Base-by-base conservation (phyloP, 2,888 invertebrate species). In the Fissipunctia ypsillon region DNA sequence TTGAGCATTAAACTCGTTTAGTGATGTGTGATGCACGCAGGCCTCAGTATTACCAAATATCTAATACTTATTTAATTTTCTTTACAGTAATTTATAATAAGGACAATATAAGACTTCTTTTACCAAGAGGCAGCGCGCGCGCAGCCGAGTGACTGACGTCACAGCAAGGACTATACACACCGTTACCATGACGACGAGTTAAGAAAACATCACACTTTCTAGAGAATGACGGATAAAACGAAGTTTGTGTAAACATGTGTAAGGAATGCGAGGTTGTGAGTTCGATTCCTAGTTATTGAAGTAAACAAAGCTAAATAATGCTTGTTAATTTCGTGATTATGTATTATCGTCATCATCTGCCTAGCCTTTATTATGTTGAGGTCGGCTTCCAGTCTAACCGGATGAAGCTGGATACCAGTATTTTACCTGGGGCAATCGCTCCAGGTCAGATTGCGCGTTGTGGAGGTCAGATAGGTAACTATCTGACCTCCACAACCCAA, bases 81-180 rank as follows among this genome's bases (percentile, higher is more conserved):
- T 75, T 61, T 72, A 0, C 81, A 84, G 86, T 80, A 76, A 75
- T 72, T 80, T 78, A 84, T 79, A 54, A 75, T 82, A 84, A 86
- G 86, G 82, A 82, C 77, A 78, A 85, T 64, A 86, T 73, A 86
- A 86, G 86, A 86, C 86, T 86, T 85, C 59, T 81, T 59, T 77
- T 76, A 80, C 73, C 73, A 78, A 76, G 73, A 74, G 84, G 84
- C 81, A n/a, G 69, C 74, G 81, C 67, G 19, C n/a, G 48, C 65
- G 69, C 70, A 64, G 76, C 76, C 74, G 65, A 43, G 80, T 76
- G 85, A 70, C 78, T 60, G 72, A 59, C 78, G 83, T 81, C 81
- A 78, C 73, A 59, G 5, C 73, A 57, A 64, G 73, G 83, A 76
- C 73, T 63, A 63, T n/a, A 60, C 54, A 74, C 68, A 64, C 57